Base-by-base conservation (phyloP, 2,888 invertebrate species). In the Atrina japonica region DNA sequence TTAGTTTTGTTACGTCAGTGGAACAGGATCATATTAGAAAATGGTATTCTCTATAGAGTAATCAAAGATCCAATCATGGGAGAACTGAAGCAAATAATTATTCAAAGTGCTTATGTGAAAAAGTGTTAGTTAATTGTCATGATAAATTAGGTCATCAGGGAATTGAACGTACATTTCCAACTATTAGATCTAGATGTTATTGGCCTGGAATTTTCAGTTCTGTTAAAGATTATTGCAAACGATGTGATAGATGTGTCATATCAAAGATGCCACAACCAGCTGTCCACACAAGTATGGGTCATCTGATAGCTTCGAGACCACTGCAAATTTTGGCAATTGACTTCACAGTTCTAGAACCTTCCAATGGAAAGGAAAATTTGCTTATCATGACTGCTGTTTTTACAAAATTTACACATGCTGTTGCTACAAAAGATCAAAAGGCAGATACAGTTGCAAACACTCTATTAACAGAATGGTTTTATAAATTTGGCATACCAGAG, bases 181-280 rank as follows among this genome's bases (percentile, higher is more conserved):
- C 77, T 9, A 18, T 73, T 2, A 23, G 52, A 23, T 11, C 27
- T 7, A 61, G 78, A 40, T 73, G 65, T 47, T 78, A 68, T 52
- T 80, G 80, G 80, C 73, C 67, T 11, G 47, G 58, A 23, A 73
- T 77, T 71, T 21, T 56, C 9, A 58, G 27, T 5, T 73, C 77
- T 30, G 52, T 77, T 3, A 49, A 70, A 14, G 21, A 43, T 1
- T 70, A 68, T n/a, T 63, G 65, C 25, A 23, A 35, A 27, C 23
- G 55, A 9, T 80, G 77, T 60, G 63, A 78, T 7, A 29, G 74
- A 18, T 80, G 80, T 66, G 55, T 53, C 18, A n/a, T 76, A 1
- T 58, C 61, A 1, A 76, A 77, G 53, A 41, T 25, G 11, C 67
- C 30, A 5, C 18, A 21, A 14, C 65, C 60, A 3, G 60, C 53